A percentile compares a stretch with the other conserved stretches of the same genome.
Evolutionary conservation across 2,797 vertebrate genomes (phyloP).

Genomic region (Falco novaeseelandiae): DNA sequence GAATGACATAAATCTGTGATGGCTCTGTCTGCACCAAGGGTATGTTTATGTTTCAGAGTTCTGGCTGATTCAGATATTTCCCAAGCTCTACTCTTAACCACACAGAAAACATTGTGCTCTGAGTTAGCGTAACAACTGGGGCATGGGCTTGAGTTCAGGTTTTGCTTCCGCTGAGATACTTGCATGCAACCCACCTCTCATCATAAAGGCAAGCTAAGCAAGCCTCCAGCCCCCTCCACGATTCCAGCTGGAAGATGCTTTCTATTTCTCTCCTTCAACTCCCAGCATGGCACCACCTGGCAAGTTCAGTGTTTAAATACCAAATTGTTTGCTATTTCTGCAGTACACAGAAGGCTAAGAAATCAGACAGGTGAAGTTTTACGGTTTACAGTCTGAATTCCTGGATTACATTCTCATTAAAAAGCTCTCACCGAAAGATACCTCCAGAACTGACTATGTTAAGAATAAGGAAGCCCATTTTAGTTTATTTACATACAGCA

Average conservation of each 20-base stretch:
- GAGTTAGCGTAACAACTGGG: background rate
- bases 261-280: background rate
- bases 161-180: background rate
- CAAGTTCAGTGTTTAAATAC: background rate
- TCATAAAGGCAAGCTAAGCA: background rate
- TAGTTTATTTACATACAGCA: background rate
- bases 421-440: background rate
- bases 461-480: background rate
- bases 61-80: background rate
- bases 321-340: background rate
- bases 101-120: background rate
- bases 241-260: background rate
- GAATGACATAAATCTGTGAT: constrained; percentile 14
- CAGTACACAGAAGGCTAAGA: background rate
- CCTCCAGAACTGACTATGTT: background rate
- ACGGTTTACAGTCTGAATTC: background rate
- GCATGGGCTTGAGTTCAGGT: background rate
- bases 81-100: background rate
- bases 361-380: constrained; percentile 14
- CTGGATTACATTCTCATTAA: background rate
- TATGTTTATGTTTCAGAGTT: background rate
- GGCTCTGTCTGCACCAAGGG: background rate
- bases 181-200: background rate
- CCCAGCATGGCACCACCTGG: background rate
- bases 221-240: background rate